These are phyloP conservation scores for Pelodytes ibericus DNA, from an alignment of 2,797 vertebrate species.

Conservation along the genomic window DNA sequence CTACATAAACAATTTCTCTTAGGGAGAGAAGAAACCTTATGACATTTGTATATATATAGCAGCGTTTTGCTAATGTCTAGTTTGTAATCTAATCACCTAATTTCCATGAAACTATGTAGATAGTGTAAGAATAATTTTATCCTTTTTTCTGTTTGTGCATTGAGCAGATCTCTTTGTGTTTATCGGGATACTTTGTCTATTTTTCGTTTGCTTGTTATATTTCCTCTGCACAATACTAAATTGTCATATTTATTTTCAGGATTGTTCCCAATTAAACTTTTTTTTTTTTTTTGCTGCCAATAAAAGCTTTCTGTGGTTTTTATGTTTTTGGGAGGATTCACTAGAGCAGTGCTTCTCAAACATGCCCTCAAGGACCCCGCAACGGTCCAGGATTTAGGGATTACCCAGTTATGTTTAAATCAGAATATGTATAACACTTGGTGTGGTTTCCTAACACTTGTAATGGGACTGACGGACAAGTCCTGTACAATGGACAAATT, in stretches of 20 bases:
- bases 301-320: slow-evolving; percentile 60
- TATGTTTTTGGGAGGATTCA: too few species aligned
- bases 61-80: slow-evolving; percentile 58
- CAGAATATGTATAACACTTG: too few species aligned
- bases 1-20: slow-evolving; percentile 57
- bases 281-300: slow-evolving; percentile 74
- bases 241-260: slow-evolving; percentile 74
- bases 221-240: slow-evolving; percentile 57
- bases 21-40: slow-evolving; percentile 45
- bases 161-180: slow-evolving; percentile 63
- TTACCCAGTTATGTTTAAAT: too few species aligned
- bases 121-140: slow-evolving; percentile 70
- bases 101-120: slow-evolving; percentile 62
- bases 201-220: too few species aligned
- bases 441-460: too few species aligned
- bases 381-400: too few species aligned
- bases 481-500: too few species aligned
- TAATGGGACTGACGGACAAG: too few species aligned
- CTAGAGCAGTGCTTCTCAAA: too few species aligned
- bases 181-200: slow-evolving; percentile 51
- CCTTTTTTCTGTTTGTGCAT: slow-evolving; percentile 50
- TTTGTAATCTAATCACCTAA: slow-evolving; percentile 60
- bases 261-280: slow-evolving; percentile 70
- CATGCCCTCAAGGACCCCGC: too few species aligned
- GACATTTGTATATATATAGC: slow-evolving; percentile 67